Conservation (phyloP, 2,888 invertebrate species). For the Idaea dimidiata region DNA sequence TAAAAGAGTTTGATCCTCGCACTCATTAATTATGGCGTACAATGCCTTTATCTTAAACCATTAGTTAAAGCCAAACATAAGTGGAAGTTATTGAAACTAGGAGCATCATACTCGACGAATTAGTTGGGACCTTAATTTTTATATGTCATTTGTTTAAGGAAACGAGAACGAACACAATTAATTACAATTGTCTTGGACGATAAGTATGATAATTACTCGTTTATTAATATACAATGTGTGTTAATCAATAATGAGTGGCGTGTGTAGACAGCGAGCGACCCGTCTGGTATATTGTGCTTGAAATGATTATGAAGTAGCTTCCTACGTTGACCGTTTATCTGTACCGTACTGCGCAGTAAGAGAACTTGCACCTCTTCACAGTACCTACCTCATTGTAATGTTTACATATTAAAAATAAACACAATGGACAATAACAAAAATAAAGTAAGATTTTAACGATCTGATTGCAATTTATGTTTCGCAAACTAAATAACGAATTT, state of each 20-base stretch:
- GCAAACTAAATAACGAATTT: too few species aligned
- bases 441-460: not conserved
- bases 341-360: conserved; percentile 57
- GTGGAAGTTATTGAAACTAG: conserved; percentile 30
- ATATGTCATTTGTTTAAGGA: not conserved
- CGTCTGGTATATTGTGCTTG: conserved; percentile 17
- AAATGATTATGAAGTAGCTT: conserved; percentile 35
- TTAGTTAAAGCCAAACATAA: conserved; percentile 37
- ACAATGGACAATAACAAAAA: not conserved
- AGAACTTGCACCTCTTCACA: conserved; percentile 19
- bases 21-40: conserved; percentile 26
- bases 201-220: conserved; percentile 15
- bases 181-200: not conserved
- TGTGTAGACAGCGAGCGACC: conserved; percentile 20
- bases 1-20: conserved; percentile 20
- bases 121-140: conserved; percentile 13
- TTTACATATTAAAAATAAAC: conserved; percentile 4
- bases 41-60: conserved; percentile 23
- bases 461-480: not conserved
- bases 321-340: conserved; percentile 70
- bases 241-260: conserved; percentile 19
- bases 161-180: conserved; percentile 3
- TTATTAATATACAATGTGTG: conserved; percentile 26
- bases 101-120: conserved; percentile 27
- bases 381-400: conserved; percentile 10